phyloP scores from a whole-genome alignment of 2,113 vertebrate species.

The Cervus canadensis region DNA sequence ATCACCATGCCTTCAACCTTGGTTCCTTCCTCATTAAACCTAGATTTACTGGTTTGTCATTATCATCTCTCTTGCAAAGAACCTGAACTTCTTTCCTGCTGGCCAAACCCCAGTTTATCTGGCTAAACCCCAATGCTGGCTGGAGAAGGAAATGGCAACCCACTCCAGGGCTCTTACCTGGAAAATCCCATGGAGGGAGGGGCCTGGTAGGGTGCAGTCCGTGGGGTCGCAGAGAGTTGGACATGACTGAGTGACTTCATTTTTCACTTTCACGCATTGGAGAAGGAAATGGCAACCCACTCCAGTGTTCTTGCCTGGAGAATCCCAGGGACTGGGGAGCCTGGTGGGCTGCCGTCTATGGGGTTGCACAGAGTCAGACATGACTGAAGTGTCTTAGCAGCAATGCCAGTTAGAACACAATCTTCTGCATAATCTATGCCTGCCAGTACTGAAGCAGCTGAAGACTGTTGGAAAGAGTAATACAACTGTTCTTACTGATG shows the following conservation, averaged over 20 bases:
- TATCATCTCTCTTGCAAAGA: not conserved
- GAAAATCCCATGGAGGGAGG: too few species aligned
- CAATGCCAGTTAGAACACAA: not conserved
- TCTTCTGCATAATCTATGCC: not conserved
- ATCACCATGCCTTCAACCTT: not conserved
- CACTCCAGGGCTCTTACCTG: not conserved
- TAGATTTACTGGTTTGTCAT: not conserved
- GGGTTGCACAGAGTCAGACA: accelerated
- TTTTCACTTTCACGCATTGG: too few species aligned
- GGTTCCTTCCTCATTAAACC: not conserved
- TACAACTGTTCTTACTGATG: not conserved
- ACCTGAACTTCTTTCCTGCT: not conserved
- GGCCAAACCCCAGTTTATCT: not conserved
- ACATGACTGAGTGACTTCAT: too few species aligned
- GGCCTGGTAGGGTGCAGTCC: too few species aligned
- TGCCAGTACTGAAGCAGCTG: not conserved
- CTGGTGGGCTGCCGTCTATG: not conserved
- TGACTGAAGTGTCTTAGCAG: not conserved
- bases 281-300: too few species aligned
- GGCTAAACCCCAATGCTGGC: not conserved
- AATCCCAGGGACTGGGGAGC: not conserved
- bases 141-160: not conserved
- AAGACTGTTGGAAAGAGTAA: not conserved
- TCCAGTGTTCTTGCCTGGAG: not conserved
- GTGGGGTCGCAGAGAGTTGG: too few species aligned